Base-by-base conservation (phyloP, 2,797 vertebrate genomes). In the Myiotriccus ornatus region DNA sequence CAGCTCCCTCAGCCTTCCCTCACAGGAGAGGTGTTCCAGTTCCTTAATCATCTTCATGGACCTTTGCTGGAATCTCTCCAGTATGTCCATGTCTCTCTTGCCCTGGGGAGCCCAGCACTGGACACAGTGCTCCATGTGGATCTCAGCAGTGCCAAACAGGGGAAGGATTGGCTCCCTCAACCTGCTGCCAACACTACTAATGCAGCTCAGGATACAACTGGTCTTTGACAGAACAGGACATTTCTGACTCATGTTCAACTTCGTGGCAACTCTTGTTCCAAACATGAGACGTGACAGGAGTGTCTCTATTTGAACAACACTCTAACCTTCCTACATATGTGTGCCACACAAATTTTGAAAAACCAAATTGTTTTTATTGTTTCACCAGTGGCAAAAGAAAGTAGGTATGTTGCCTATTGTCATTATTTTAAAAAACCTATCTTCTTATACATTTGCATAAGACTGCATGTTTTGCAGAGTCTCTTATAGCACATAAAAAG, bases 61-160 rank as follows among this genome's bases (percentile, higher is more conserved):
- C 35, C 8, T 83, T 65, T 8, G 6, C n/a, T 53, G 52, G 39
- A 41, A 11, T 74, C 32, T 47, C 27, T 68, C 55, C 68, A 57
- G 21, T 4, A 47, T 10, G 7, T 24, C 22, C 57, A 67, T 0
- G 1, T 39, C 11, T 34, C 37, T 46, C 23, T 49, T 25, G n/a
- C 30, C 39, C 34, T 28, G 50, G 39, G 43, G 22, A 82, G 55
- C 30, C 25, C 78, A 82, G 41, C 27, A 59, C 13, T n/a, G 39
- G 39, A 60, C 14, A 16, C 44, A 41, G 34, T 14, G 65, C 9
- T 80, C 18, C 32, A 27, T 1, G 17, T 49, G 20, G 6, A 15
- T 46, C 65, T 55, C 63, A n/a, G 10, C 27, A 47, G 0, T 17
- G 22, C 19, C 63, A 32, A 82, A n/a, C 1, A 87, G 23, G 7